These are phyloP conservation scores for Zaprionus vittiger DNA, from an alignment of 1,140 invertebrate genomes.

Conservation along the genomic window DNA sequence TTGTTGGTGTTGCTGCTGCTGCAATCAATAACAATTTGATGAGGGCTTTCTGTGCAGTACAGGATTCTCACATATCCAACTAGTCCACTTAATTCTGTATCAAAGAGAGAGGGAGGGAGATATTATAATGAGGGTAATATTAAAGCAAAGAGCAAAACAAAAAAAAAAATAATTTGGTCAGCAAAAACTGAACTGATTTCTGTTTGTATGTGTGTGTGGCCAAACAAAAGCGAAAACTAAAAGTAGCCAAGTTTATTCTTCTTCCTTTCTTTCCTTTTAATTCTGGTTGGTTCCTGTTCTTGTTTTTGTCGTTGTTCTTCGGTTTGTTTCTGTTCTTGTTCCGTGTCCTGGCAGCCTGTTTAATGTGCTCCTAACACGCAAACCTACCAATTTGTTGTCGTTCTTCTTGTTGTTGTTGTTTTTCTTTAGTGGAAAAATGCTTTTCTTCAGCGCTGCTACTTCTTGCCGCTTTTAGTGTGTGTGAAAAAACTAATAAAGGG, in stretches of 20 bases:
- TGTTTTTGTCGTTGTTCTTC: slow-evolving; percentile 6
- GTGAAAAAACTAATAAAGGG: slow-evolving; percentile 82
- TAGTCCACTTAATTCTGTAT: slow-evolving; percentile 72
- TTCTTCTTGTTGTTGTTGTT: slow-evolving; percentile 8
- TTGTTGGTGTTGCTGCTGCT: neutral
- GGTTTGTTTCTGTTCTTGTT: slow-evolving; percentile 7
- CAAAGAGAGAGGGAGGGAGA: slow-evolving; percentile 66
- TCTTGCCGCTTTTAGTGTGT: slow-evolving; percentile 67
- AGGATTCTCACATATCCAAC: slow-evolving; percentile 73
- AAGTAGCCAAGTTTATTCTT: slow-evolving; percentile 52
- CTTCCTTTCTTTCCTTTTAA: slow-evolving; percentile 3
- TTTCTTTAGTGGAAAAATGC: slow-evolving; percentile 44
- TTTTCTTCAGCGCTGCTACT: slow-evolving; percentile 17
- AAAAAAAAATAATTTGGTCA: slow-evolving; percentile 34
- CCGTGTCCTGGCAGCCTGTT: slow-evolving; percentile 50
- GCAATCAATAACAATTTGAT: slow-evolving; percentile 80
- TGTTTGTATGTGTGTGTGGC: slow-evolving; percentile 24
- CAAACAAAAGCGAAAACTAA: slow-evolving; percentile 62
- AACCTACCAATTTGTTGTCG: slow-evolving; percentile 69
- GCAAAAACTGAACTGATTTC: slow-evolving; percentile 25
- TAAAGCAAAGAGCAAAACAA: slow-evolving; percentile 37
- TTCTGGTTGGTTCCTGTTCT: slow-evolving; percentile 17
- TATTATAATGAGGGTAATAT: slow-evolving; percentile 81
- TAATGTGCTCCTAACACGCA: slow-evolving; percentile 72
- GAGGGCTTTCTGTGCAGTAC: slow-evolving; percentile 40